Conservation (phyloP, 2,888 invertebrate species). For the Dasypogon diadema region DNA sequence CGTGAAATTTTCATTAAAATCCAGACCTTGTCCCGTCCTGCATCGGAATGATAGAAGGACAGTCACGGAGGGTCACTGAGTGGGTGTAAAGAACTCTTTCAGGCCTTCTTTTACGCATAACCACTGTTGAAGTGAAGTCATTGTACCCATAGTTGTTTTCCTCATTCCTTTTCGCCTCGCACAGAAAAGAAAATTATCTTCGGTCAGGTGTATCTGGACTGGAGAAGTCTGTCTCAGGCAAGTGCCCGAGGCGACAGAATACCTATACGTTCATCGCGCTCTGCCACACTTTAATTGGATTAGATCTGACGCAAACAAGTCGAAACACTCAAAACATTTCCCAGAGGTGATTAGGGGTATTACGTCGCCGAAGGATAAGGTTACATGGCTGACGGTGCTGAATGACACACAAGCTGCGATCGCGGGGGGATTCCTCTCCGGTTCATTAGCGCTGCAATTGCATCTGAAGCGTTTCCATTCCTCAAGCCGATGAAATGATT, state of each 20-base stretch:
- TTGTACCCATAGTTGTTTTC: neutral
- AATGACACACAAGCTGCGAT: neutral
- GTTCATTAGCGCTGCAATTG: neutral
- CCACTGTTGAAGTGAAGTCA: too few relatives aligned
- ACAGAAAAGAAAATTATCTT: neutral
- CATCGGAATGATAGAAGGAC: too few relatives aligned
- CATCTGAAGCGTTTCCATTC: too few relatives aligned
- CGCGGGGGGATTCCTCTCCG: neutral
- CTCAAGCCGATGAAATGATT: too few relatives aligned
- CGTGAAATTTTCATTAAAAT: too few relatives aligned
- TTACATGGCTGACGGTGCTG: slow-evolving; percentile 4
- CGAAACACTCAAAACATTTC: slow-evolving; percentile 39
- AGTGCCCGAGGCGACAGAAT: too few relatives aligned
- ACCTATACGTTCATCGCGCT: neutral
- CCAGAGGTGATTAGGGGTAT: slow-evolving; percentile 27
- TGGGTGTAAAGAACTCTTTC: too few relatives aligned
- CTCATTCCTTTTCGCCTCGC: neutral
- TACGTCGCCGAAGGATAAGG: slow-evolving; percentile 39
- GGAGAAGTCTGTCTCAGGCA: neutral
- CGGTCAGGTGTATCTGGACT: neutral
- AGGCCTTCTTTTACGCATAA: too few relatives aligned
- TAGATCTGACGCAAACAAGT: slow-evolving; percentile 28
- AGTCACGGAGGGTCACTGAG: too few relatives aligned
- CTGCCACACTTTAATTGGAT: slow-evolving; percentile 31
- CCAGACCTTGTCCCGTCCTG: too few relatives aligned